A percentile compares a stretch with the other conserved stretches of the same genome.
These are phyloP conservation scores for Callimorpha dominula DNA, from an alignment of 2,888 invertebrate genomes.

Conservation along the genomic window DNA sequence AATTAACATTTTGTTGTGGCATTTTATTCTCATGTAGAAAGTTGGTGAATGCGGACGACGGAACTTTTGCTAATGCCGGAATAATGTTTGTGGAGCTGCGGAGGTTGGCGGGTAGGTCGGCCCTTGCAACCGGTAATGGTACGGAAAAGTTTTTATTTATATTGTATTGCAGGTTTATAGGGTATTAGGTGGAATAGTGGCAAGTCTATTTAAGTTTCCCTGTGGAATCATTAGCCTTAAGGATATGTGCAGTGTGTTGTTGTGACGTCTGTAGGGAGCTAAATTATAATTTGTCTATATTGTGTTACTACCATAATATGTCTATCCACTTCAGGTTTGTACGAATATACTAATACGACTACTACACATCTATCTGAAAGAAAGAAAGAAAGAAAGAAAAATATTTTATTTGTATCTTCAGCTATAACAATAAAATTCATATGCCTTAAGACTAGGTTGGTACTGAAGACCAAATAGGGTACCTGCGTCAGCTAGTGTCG, in stretches of 20 bases:
- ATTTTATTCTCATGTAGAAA: conserved; percentile 68
- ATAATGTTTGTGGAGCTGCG: conserved; percentile 66
- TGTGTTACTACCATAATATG: neutral
- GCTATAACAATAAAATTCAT: too few relatives aligned
- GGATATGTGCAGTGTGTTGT: conserved; percentile 6
- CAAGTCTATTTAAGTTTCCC: conserved; percentile 45
- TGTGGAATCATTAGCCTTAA: conserved; percentile 46
- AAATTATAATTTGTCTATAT: too few relatives aligned
- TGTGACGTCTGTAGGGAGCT: too few relatives aligned
- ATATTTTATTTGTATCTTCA: too few relatives aligned
- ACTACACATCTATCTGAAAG: too few relatives aligned
- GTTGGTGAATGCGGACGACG: conserved; percentile 66
- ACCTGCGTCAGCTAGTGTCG: too few relatives aligned
- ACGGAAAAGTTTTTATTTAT: conserved; percentile 59
- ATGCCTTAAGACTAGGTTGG: too few relatives aligned
- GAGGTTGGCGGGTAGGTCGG: conserved; percentile 37
- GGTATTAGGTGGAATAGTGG: conserved; percentile 41
- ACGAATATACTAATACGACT: neutral
- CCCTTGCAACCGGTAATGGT: conserved; percentile 53
- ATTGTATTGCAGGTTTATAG: conserved; percentile 56
- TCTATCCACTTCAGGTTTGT: neutral
- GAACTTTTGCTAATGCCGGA: conserved; percentile 76
- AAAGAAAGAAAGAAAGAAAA: too few relatives aligned
- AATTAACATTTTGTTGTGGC: conserved; percentile 74
- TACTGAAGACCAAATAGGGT: too few relatives aligned